Base-by-base conservation (phyloP, 2,113 vertebrate genomes). In the Piaya cayana region DNA sequence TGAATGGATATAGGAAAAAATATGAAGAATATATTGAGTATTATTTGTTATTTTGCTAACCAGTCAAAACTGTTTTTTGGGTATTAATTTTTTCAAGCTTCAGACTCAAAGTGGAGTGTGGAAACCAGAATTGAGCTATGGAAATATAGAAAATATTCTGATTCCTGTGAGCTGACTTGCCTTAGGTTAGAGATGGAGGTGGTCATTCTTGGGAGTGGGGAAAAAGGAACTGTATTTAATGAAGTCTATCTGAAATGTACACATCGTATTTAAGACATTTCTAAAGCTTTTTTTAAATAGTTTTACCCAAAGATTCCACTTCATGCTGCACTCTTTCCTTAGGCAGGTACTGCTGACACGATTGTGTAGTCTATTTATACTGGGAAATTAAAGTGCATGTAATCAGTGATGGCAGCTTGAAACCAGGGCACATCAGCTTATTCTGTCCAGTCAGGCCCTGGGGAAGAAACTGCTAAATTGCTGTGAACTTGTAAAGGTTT, bases 391-490 rank as follows among this genome's bases (percentile, higher is more conserved):
- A 76, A 85, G 69, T 80, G 59, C 37, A 37, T 39, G 16, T 82
- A 62, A 67, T 64, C 47, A 11, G 52, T 4, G 21, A 23, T 69
- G 88, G 88, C 89, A 89, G 69, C 52, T 68, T 81, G 86, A 90
- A 95, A 59, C 60, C 64, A 71, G 86, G 62, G 27, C 65, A 56
- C 53, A 34, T 75, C 34, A 8, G 13, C 16, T 55, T 50, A 18
- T 63, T 94, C 60, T 91, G 80, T 45, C 83, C 36, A 71, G 39
- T 84, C 88, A 53, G 36, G 20, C 67, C 77, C 81, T 69, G 63
- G 81, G 88, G 75, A 90, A 81, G 30, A 87, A 93, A 85, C 42
- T 86, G 23, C 27, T 83, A 39, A 94, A 83, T 68, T 86, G 43
- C 64, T 78, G 39, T 74, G n/a, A 93, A 52, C 2, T 92, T 83